Conservation (phyloP, 1,140 invertebrate genomes). For the Trichonephila clavipes region DNA sequence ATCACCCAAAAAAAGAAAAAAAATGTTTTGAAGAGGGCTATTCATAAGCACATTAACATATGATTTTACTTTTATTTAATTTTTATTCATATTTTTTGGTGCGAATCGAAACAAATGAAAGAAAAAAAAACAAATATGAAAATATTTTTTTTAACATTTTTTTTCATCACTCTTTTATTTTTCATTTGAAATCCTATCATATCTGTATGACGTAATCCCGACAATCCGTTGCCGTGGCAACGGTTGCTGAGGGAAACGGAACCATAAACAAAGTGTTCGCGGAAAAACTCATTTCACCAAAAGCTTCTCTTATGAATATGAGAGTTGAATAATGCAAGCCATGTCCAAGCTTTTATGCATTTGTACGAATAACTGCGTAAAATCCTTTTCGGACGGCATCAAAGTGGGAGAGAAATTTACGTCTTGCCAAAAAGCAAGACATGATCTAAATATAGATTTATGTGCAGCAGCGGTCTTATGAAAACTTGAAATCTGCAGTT, state of each 20-base stretch:
- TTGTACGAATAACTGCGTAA: background rate
- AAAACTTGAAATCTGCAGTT: background rate
- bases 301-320: constrained; percentile 71
- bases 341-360: constrained; percentile 15
- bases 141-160: background rate
- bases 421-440: background rate
- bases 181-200: background rate
- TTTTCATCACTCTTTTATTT: background rate
- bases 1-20: background rate
- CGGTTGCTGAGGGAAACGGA: constrained; percentile 44
- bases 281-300: constrained; percentile 68
- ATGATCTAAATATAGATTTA: constrained; percentile 32
- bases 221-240: constrained; percentile 25
- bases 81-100: background rate
- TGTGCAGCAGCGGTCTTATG: background rate
- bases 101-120: too few species aligned
- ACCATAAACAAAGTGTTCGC: constrained; percentile 47
- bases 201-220: constrained; percentile 2
- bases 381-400: background rate
- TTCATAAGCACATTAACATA: background rate
- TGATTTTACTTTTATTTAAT: background rate
- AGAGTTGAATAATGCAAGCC: constrained; percentile 69
- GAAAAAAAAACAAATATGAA: background rate
- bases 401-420: background rate
- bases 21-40: background rate